A percentile compares a stretch with the other conserved stretches of the same genome.
phyloP scores from a whole-genome alignment of 2,888 invertebrate genomes.

The Pyralis farinalis region DNA sequence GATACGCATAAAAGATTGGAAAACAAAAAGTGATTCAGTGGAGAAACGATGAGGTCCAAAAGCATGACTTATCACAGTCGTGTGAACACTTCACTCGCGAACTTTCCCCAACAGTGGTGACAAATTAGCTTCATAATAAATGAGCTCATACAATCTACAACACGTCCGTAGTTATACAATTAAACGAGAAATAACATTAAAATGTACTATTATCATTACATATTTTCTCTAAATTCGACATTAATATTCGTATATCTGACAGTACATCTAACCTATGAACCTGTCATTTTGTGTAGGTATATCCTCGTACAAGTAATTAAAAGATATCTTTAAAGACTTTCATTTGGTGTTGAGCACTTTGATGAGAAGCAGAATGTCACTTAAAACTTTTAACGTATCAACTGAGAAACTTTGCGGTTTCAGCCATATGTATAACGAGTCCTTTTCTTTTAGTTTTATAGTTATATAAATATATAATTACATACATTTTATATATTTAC shows the following conservation, averaged over 20 bases:
- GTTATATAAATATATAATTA: too few relatives aligned
- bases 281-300: background rate
- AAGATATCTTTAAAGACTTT: background rate
- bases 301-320: background rate
- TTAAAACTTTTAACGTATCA: too few relatives aligned
- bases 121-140: slow-evolving; percentile 25
- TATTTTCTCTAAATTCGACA: background rate
- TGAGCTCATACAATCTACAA: slow-evolving; percentile 6
- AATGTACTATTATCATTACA: slow-evolving; percentile 3
- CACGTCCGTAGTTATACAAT: slow-evolving; percentile 3
- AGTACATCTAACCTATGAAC: background rate
- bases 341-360: too few relatives aligned
- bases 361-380: background rate
- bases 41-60: slow-evolving; percentile 34
- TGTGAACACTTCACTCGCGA: slow-evolving; percentile 31
- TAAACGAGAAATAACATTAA: slow-evolving; percentile 4
- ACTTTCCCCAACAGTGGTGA: slow-evolving; percentile 35
- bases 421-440: too few relatives aligned
- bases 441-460: too few relatives aligned
- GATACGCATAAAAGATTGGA: slow-evolving; percentile 9
- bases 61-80: slow-evolving; percentile 33
- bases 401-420: too few relatives aligned
- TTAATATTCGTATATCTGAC: slow-evolving; percentile 1
- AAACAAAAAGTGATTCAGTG: slow-evolving; percentile 30
- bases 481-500: too few relatives aligned